Evolutionary conservation across 2,797 vertebrate species (phyloP).

Genomic region (Enteromius trimaculatus): DNA sequence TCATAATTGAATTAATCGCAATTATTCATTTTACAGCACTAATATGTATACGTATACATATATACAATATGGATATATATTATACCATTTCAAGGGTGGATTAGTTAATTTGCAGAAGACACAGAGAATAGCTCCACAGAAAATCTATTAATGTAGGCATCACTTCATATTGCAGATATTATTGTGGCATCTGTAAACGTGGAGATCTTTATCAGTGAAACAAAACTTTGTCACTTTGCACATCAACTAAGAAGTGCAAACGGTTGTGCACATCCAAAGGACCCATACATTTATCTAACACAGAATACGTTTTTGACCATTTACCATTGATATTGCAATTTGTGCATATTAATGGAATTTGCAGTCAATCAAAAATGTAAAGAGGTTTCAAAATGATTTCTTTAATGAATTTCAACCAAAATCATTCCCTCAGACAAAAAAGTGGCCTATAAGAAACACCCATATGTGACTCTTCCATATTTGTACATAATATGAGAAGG

Average conservation of each 20-base stretch:
- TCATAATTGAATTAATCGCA: too few relatives aligned
- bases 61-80: too few relatives aligned
- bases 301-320: background rate
- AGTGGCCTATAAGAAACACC: background rate
- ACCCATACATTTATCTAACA: background rate
- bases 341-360: too few relatives aligned
- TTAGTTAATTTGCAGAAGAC: background rate
- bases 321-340: background rate
- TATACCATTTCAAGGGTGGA: background rate
- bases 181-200: background rate
- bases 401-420: background rate
- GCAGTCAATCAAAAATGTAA: too few relatives aligned
- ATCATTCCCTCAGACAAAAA: background rate
- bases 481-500: background rate
- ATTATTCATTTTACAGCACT: too few relatives aligned
- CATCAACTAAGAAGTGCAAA: background rate
- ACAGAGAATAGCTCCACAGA: background rate
- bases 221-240: background rate
- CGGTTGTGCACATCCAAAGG: background rate
- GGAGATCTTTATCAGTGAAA: background rate
- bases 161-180: slow-evolving; percentile 1
- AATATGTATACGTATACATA: too few relatives aligned
- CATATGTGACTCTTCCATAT: slow-evolving; percentile 12
- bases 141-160: background rate
- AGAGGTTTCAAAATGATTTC: too few relatives aligned